phyloP scores from a whole-genome alignment of 2,888 invertebrate species.

The Amphipoea oculea region DNA sequence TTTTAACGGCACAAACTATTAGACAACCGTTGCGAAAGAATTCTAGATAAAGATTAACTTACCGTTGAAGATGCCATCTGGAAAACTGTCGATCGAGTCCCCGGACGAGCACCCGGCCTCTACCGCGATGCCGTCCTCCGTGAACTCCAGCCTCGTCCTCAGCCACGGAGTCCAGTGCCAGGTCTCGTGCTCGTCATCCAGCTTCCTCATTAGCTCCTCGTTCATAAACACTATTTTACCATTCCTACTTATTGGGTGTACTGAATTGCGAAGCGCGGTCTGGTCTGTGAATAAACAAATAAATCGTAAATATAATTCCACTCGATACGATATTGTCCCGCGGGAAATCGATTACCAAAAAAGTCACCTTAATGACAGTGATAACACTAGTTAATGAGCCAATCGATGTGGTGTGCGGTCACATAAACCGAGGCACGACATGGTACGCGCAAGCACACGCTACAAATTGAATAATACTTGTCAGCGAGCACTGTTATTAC shows the following conservation, averaged over 20 bases:
- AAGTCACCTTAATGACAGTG: slow-evolving; percentile 33
- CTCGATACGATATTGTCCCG: slow-evolving; percentile 5
- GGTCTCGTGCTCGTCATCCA: slow-evolving; percentile 76
- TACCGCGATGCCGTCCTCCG: slow-evolving; percentile 72
- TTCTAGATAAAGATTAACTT: slow-evolving; percentile 29
- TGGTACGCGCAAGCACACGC: background rate
- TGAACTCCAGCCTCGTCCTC: slow-evolving; percentile 78
- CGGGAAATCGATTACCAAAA: slow-evolving; percentile 47
- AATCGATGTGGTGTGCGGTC: slow-evolving; percentile 36
- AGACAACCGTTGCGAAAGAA: slow-evolving; percentile 4
- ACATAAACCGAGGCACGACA: slow-evolving; percentile 30
- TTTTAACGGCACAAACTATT: background rate
- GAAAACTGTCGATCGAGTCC: slow-evolving; percentile 91
- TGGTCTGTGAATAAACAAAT: slow-evolving; percentile 72
- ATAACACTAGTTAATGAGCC: slow-evolving; percentile 31
- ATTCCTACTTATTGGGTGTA: slow-evolving; percentile 73
- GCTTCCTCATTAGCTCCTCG: slow-evolving; percentile 75
- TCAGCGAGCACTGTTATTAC: background rate
- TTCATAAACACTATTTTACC: slow-evolving; percentile 79
- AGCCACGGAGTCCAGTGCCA: slow-evolving; percentile 89
- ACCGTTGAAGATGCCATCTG: slow-evolving; percentile 86
- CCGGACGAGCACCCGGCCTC: slow-evolving; percentile 71
- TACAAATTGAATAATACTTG: slow-evolving; percentile 1
- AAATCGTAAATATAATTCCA: slow-evolving; percentile 13
- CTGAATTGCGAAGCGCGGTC: slow-evolving; percentile 59